Base-by-base conservation (phyloP, 2,888 invertebrate species). In the Pristionchus entomophagus region DNA sequence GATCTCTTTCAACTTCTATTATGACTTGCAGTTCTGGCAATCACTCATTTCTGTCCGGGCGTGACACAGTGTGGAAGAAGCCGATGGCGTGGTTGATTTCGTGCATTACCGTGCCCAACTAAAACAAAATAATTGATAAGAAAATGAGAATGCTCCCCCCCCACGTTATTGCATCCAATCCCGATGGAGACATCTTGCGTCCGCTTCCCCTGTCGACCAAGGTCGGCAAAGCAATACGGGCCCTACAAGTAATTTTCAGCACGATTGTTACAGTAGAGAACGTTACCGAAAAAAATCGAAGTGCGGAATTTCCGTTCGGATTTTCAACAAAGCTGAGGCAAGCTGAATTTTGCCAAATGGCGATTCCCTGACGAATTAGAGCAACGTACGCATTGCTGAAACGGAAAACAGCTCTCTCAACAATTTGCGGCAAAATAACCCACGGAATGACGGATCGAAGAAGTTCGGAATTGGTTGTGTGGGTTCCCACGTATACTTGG, bases 31-130 rank as follows among this genome's bases (percentile, higher is more conserved):
- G 14, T 81, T 12, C 22, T 8, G 3, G 53, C 22, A 19, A n/a
- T 59, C 5, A 82, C 82, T 82, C 19, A 32, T 82, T 53, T n/a
- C 82, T 35, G 29, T 82, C 62, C 10, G 82, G 82, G 1, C 82
- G 35, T 2, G 82, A 82, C 12, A 82, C 53, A 3, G 29, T 12
- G 45, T 82, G 82, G 82, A 82, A 82, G 82, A 82, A 82, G 53
- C 82, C 82, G n/a, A 82, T 35, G 0, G 82, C 82, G 26, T 82
- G 82, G 10, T 26, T 45, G 62, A 82, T 82, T 35, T 82, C 82
- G 29, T 82, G 82, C n/a, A 53, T 82, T 6, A 82, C 82, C 0
- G 82, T 82, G 17, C 82, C 82, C 19, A 82, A 41, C 82, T 82
- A 45, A 22, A 82, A 19, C 19, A 45, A 12, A 19, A 10, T 32